Base-by-base conservation (phyloP, 1,140 invertebrate genomes). In the Streblospio benedicti region DNA sequence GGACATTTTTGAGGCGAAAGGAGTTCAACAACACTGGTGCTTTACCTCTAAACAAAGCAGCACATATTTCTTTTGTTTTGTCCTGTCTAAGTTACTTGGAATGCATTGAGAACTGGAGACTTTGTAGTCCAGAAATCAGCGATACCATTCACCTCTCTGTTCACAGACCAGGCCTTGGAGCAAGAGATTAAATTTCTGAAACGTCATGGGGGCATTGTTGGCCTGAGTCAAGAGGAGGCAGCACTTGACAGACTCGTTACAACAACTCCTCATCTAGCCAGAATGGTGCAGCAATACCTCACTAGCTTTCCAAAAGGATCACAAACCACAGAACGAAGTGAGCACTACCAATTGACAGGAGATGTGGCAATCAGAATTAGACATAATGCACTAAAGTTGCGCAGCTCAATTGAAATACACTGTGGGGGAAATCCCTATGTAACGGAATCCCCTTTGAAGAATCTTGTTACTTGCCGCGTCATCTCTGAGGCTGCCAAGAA, bases 151-250 rank as follows among this genome's bases (percentile, higher is more conserved):
- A 9, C 1, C 30, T 28, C n/a, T n/a, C n/a, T n/a, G n/a, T n/a
- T n/a, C n/a, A n/a, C n/a, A n/a, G n/a, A 52, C 50, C 30, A 51
- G 49, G 30, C 49, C 49, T 16, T 23, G 4, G 50, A 52, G 27
- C 6, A 52, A 2, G 50, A 52, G 23, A 31, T 31, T 31, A 52
- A 52, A 31, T 25, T 25, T 2, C 33, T 52, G 50, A 31, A 52
- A 16, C 50, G 16, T 52, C 50, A 52, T n/a, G 27, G 50, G 6
- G 50, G 23, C 18, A 52, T 52, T 18, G 23, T 52, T 52, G 50
- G 50, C 28, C 2, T 52, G 50, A 31, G 25, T 51, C 27, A 52
- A 30, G 27, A 52, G 20, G 50, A 31, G 33, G 5, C 27, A 25
- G 2, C 6, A 30, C 50, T 30, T 6, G 23, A 52, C 50, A 18